phyloP scores from a whole-genome alignment of 2,113 vertebrate species.

The Chlorodrepanis virens region DNA sequence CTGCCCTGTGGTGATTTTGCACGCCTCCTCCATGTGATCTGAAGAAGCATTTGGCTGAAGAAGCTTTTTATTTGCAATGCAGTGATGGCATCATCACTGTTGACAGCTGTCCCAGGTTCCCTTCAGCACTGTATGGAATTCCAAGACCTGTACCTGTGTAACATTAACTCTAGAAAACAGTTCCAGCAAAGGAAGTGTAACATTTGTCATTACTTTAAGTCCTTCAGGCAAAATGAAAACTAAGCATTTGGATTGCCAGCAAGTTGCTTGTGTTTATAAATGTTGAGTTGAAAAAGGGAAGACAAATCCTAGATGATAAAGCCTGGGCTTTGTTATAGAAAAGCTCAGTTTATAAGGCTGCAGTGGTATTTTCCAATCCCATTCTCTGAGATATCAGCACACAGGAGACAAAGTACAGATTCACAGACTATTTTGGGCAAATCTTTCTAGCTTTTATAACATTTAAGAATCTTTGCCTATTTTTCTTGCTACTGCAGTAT shows the following conservation, averaged over 20 bases:
- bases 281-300: neutral
- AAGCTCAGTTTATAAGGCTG: neutral
- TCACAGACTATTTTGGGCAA: neutral
- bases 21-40: neutral
- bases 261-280: neutral
- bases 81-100: neutral
- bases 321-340: neutral
- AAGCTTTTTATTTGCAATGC: neutral
- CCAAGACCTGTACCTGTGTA: neutral
- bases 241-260: neutral
- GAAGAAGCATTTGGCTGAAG: neutral
- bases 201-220: neutral
- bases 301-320: neutral
- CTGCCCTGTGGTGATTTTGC: neutral
- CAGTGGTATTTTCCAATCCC: neutral
- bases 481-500: neutral
- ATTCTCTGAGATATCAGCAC: neutral
- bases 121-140: neutral
- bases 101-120: neutral
- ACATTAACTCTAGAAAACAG: neutral
- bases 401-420: neutral
- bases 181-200: neutral
- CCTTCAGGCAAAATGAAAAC: neutral
- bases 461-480: neutral
- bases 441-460: neutral